These are phyloP conservation scores for Eurois occulta DNA, from an alignment of 2,888 invertebrate species.

Conservation along the genomic window DNA sequence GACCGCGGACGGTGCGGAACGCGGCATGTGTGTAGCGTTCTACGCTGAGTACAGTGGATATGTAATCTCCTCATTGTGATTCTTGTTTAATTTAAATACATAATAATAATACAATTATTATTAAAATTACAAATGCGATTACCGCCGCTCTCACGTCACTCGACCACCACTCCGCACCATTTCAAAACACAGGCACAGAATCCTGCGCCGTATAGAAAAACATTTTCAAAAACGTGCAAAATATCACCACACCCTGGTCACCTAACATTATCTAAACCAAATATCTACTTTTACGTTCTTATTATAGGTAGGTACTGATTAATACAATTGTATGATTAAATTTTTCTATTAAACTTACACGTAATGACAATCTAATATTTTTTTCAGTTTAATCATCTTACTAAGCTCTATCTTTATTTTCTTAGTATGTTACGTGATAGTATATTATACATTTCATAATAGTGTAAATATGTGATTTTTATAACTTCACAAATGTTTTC, in stretches of 20 bases:
- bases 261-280: conserved; percentile 90
- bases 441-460: conserved; percentile 88
- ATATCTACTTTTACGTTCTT: conserved; percentile 87
- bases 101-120: conserved; percentile 73
- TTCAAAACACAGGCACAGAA: conserved; percentile 84
- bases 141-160: conserved; percentile 78
- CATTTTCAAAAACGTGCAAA: conserved; percentile 91
- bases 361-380: conserved; percentile 84
- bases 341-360: conserved; percentile 86
- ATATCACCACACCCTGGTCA: conserved; percentile 91
- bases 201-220: conserved; percentile 88
- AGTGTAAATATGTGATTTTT: conserved; percentile 89
- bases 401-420: conserved; percentile 90
- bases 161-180: conserved; percentile 84
- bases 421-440: conserved; percentile 87
- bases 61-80: conserved; percentile 87
- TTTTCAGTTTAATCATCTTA: conserved; percentile 87
- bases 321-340: conserved; percentile 87
- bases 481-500: conserved; percentile 82
- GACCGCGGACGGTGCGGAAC: conserved; percentile 27
- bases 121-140: conserved; percentile 85
- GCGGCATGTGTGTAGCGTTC: conserved; percentile 84
- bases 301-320: conserved; percentile 85
- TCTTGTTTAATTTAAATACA: conserved; percentile 77
- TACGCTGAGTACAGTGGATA: conserved; percentile 85